Evolutionary conservation across 2,113 vertebrate species (phyloP).

Genomic region (Sarotherodon lohbergeri): DNA sequence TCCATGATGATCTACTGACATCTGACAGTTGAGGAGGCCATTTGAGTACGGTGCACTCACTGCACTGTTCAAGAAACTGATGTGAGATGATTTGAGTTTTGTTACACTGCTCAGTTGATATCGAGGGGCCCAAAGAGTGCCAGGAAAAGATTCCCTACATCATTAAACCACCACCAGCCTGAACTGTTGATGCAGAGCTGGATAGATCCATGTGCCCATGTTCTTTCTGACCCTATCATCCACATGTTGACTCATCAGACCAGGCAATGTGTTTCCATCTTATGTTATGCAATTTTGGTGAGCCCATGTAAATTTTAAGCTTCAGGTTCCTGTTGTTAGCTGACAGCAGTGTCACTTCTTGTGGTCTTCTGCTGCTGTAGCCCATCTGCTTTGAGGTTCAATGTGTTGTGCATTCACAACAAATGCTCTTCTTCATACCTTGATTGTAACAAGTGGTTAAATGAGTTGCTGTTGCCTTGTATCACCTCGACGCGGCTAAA

Average conservation of each 20-base stretch:
- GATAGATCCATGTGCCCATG: not conserved
- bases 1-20: not conserved
- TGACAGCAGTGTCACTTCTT: not conserved
- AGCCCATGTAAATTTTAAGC: not conserved
- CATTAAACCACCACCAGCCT: not conserved
- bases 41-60: not conserved
- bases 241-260: not conserved
- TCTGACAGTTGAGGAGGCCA: not conserved
- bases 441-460: not conserved
- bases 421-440: not conserved
- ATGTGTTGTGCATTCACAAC: not conserved
- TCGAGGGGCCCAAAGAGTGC: rapidly evolving
- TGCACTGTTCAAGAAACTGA: not conserved
- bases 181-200: not conserved
- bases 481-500: not conserved
- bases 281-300: not conserved
- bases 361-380: not conserved
- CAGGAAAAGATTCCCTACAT: not conserved
- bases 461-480: not conserved
- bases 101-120: not conserved
- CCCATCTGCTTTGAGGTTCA: not conserved
- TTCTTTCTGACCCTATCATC: not conserved
- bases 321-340: not conserved
- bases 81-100: not conserved
- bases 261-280: not conserved